A percentile compares a stretch with the other conserved stretches of the same genome.
Evolutionary conservation across 2,113 vertebrate genomes (phyloP).

Genomic region (Sylvia atricapilla): DNA sequence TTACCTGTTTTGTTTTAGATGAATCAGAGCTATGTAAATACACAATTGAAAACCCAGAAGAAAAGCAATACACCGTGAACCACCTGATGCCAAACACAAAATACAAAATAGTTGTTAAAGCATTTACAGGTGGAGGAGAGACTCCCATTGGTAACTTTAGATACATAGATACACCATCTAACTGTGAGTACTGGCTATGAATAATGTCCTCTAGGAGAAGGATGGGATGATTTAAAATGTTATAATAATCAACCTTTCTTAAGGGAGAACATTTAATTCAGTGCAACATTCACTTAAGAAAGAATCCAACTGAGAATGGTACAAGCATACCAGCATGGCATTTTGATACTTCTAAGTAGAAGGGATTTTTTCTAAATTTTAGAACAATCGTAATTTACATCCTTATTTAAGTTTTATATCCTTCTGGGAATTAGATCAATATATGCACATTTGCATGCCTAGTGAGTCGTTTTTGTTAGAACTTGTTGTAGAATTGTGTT

Average conservation of each 20-base stretch:
- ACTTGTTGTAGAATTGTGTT: background rate
- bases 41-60: conserved; percentile 55
- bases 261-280: background rate
- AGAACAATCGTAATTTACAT: background rate
- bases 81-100: conserved; percentile 49
- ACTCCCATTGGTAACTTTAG: background rate
- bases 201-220: background rate
- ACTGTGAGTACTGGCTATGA: conserved; percentile 63
- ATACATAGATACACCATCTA: background rate
- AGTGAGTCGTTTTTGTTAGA: background rate
- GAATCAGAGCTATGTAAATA: conserved; percentile 53
- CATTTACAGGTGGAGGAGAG: conserved; percentile 63
- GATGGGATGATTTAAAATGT: background rate
- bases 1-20: conserved; percentile 40
- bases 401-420: background rate
- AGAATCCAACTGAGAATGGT: background rate
- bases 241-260: background rate
- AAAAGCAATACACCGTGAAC: conserved; percentile 53
- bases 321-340: accelerated
- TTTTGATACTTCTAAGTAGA: background rate
- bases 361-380: background rate
- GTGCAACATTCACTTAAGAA: background rate
- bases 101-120: conserved; percentile 59
- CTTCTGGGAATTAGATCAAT: background rate
- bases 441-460: background rate